phyloP scores from a whole-genome alignment of 2,113 vertebrate species.

The Micronisus gabar region DNA sequence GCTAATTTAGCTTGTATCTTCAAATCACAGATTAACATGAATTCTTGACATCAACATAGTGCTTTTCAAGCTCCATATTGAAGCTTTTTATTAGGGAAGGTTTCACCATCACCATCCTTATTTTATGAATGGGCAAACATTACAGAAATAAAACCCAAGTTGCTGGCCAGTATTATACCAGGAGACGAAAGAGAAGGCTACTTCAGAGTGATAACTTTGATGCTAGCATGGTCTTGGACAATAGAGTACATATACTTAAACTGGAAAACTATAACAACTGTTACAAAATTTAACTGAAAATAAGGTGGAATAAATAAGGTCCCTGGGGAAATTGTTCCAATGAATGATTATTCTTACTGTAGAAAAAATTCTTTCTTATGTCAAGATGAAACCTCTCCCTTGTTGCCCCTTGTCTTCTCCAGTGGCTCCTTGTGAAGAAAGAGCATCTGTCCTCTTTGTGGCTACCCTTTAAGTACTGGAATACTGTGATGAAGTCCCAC shows the following conservation, averaged over 20 bases:
- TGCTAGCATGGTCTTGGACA: neutral
- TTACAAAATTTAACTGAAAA: neutral
- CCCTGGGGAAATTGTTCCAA: neutral
- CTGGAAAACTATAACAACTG: neutral
- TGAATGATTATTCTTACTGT: neutral
- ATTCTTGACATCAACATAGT: neutral
- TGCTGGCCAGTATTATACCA: neutral
- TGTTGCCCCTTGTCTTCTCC: neutral
- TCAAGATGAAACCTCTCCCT: neutral
- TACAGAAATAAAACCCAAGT: neutral
- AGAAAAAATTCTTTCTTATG: neutral
- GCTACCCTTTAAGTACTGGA: neutral
- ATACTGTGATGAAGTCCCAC: neutral
- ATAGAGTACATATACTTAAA: neutral
- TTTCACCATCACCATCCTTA: neutral
- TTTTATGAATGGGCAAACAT: neutral
- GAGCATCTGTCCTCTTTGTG: neutral
- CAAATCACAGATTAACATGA: neutral
- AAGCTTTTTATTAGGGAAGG: neutral
- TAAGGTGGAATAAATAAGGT: neutral
- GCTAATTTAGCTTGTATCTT: neutral
- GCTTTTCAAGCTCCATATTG: neutral
- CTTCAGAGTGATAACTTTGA: neutral
- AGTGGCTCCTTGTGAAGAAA: neutral
- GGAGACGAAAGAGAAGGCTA: neutral